A percentile compares a stretch with the other conserved stretches of the same genome.
Evolutionary conservation across 2,113 vertebrate species (phyloP).

Genomic region (Kryptolebias marmoratus): DNA sequence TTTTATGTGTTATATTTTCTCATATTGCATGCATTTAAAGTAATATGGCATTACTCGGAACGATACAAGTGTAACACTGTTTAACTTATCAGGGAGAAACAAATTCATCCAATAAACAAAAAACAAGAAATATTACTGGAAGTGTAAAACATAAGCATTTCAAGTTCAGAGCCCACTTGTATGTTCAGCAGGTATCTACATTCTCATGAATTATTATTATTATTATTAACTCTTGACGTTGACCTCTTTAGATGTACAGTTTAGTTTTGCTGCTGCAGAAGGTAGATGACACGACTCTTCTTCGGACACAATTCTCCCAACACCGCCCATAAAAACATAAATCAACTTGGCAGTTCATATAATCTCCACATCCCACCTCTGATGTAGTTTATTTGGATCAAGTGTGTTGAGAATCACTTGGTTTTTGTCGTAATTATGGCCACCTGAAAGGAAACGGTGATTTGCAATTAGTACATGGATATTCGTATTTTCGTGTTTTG

Average conservation of each 20-base stretch:
- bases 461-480: not conserved
- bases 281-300: not conserved
- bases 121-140: conserved; percentile 24
- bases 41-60: conserved; percentile 11
- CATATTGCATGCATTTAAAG: conserved; percentile 31
- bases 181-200: conserved; percentile 12
- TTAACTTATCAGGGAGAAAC: conserved; percentile 49
- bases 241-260: conserved; percentile 5
- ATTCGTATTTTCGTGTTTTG: not conserved
- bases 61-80: conserved; percentile 58
- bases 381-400: conserved; percentile 80
- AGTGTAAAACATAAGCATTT: conserved; percentile 13
- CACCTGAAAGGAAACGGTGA: conserved; percentile 79
- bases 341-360: conserved; percentile 73
- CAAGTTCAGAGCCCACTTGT: conserved; percentile 27
- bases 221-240: not conserved
- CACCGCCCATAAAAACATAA: no score
- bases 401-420: conserved; percentile 87
- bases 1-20: conserved; percentile 2
- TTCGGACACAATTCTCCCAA: not conserved
- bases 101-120: conserved; percentile 15
- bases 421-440: conserved; percentile 86
- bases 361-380: conserved; percentile 88
- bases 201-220: conserved; percentile 8
- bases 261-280: conserved; percentile 8